A percentile compares a stretch with the other conserved stretches of the same genome.
Conservation (phyloP, 2,113 vertebrate genomes). For the Zapus hudsonius region DNA sequence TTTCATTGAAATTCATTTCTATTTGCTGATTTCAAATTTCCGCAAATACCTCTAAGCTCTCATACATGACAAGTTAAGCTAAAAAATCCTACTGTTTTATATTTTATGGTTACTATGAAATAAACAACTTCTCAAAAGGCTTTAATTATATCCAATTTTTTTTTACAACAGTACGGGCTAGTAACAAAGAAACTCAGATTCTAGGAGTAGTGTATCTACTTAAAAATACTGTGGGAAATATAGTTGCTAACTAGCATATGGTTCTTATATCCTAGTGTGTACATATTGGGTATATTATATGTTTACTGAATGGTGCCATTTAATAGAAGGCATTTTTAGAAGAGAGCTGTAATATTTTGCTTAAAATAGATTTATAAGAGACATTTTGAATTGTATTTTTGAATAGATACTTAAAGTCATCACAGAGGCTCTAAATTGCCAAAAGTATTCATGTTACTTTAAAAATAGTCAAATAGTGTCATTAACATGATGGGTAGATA, state of each 20-base stretch:
- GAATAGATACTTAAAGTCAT: neutral
- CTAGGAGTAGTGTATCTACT: neutral
- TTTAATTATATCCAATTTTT: neutral
- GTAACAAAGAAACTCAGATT: neutral
- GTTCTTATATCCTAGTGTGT: neutral
- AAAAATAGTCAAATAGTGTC: neutral
- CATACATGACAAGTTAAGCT: neutral
- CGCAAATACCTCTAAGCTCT: neutral
- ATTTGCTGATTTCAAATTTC: constrained; percentile 17
- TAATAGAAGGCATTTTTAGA: neutral
- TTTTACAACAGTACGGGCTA: neutral
- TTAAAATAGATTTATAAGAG: neutral
- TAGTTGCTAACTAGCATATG: neutral
- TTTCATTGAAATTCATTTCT: constrained; percentile 26
- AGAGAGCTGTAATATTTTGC: neutral
- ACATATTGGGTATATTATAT: neutral
- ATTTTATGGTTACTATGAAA: neutral
- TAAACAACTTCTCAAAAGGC: neutral
- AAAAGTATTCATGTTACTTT: neutral
- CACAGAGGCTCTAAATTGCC: neutral
- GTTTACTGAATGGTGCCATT: neutral
- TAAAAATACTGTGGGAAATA: neutral
- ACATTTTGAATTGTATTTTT: neutral
- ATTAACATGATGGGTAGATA: neutral
- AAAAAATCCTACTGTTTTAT: neutral